phyloP scores from a whole-genome alignment of 2,113 vertebrate genomes.

The Seriola rivoliana region DNA sequence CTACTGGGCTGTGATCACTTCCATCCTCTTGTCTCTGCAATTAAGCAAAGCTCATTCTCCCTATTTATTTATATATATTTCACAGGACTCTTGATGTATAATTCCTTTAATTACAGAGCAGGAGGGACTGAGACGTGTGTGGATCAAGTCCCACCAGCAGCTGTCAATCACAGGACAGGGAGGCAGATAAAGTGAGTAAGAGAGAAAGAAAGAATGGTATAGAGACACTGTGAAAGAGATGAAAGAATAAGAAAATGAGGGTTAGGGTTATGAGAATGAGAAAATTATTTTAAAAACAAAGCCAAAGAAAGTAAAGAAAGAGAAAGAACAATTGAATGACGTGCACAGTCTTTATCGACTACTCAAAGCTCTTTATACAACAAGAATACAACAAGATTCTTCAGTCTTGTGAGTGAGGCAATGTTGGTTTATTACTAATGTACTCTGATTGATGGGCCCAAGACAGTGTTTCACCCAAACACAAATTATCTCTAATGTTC shows the following conservation, averaged over 20 bases:
- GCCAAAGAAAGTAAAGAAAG: neutral
- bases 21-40: conserved; percentile 62
- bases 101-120: conserved; percentile 73
- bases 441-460: conserved; percentile 6
- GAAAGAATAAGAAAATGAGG: conserved; percentile 7
- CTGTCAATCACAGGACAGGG: conserved; percentile 61
- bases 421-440: conserved; percentile 26
- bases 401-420: conserved; percentile 17
- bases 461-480: conserved; percentile 1
- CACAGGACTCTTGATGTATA: conserved; percentile 68
- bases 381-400: neutral
- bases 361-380: too few species aligned
- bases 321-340: neutral
- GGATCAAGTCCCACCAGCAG: conserved; percentile 62
- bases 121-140: conserved; percentile 28
- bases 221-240: conserved; percentile 2
- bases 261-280: neutral
- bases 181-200: neutral
- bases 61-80: conserved; percentile 66
- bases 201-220: neutral
- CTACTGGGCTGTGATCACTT: conserved; percentile 68
- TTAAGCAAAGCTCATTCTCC: conserved; percentile 63
- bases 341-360: neutral
- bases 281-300: conserved; percentile 21
- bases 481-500: neutral